Evolutionary conservation across 2,888 invertebrate genomes (phyloP), one percentile per base, ranked within the genome.

Genomic region (Drosophila rellima): DNA sequence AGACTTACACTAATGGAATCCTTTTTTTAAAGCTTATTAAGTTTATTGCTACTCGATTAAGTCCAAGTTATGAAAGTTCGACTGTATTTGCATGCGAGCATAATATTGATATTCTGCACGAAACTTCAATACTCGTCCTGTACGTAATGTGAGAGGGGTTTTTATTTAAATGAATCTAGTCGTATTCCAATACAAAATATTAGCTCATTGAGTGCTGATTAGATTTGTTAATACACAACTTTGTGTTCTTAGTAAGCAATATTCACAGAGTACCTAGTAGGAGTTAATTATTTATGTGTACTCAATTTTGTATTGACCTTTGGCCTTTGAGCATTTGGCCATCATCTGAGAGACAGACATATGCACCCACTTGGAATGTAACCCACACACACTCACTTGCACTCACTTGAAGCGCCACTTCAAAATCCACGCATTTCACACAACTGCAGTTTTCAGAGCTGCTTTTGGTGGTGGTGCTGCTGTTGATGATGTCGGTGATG

Each of bases 341-440:
- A 3, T 7, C 37, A 37, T 37, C n/a, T 13, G 33, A 13, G 6
- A 18, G 13, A 8, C 23, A 39, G n/a, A 8, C 8, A 47, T 15
- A 31, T 48, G 54, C 70, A 52, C 17, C 29, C 60, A 35, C 60
- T 70, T 37, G 37, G 44, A 54, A 48, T 35, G 52, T 47, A 59
- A 40, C 52, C 66, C 73, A 69, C 63, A 68, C 63, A 68, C 73
- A 74, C 68, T 73, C 63, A 52, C 18, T 39, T 59, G 45, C 73
- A 57, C 67, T 60, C 71, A 65, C 18, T 40, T 35, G 20, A 55
- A 50, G 60, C 65, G 65, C 29, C 74, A 67, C 62, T 73, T 66
- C 20, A 45, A 40, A 57, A 15, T 37, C 55, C 64, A 35, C 50
- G 31, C 44, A 47, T 17, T 10, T 29, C 20, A 50, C 20, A 20